A percentile compares a stretch with the other conserved stretches of the same genome.
Conservation (phyloP, 2,113 vertebrate genomes). For the Apteryx mantelli region DNA sequence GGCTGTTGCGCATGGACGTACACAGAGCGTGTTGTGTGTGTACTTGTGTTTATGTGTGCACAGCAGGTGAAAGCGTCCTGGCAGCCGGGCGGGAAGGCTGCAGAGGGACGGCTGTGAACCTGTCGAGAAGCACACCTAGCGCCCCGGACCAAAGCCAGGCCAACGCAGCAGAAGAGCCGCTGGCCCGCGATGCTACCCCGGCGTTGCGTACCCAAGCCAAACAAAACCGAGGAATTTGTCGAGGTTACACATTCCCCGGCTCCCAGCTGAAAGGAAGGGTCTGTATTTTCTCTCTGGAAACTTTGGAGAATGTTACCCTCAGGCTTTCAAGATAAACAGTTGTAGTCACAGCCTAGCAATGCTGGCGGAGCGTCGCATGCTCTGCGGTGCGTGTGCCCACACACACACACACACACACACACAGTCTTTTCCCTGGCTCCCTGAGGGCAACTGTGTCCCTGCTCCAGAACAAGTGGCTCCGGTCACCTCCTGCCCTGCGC, state of each 20-base stretch:
- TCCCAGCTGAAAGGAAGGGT: constrained; percentile 69
- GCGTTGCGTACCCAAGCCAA: background rate
- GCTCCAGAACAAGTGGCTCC: background rate
- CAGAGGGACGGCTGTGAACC: background rate
- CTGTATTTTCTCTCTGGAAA: constrained; percentile 77
- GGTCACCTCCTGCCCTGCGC: background rate
- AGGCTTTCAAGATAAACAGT: constrained; percentile 53
- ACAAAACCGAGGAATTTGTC: constrained; percentile 54
- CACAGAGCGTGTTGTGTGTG: background rate
- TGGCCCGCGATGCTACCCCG: background rate
- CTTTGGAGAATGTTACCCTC: constrained; percentile 52
- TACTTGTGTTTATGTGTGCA: constrained; percentile 32
- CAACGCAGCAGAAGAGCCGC: background rate
- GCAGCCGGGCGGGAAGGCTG: background rate
- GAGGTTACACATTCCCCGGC: constrained; percentile 45
- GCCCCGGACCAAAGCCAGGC: constrained; percentile 14
- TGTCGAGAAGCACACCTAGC: background rate
- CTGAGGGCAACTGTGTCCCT: background rate
- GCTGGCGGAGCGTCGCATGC: constrained; percentile 36
- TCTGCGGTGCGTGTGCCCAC: background rate
- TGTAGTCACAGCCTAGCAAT: constrained; percentile 58
- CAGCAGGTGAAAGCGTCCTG: constrained; percentile 52
- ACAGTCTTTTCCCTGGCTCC: background rate
- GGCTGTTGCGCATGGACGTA: accelerated
- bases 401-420: background rate